Percentiles rank a stretch among this genome's conserved stretches.
Evolutionary conservation across 2,888 invertebrate genomes (phyloP).

Genomic region (Copidosoma aretas): DNA sequence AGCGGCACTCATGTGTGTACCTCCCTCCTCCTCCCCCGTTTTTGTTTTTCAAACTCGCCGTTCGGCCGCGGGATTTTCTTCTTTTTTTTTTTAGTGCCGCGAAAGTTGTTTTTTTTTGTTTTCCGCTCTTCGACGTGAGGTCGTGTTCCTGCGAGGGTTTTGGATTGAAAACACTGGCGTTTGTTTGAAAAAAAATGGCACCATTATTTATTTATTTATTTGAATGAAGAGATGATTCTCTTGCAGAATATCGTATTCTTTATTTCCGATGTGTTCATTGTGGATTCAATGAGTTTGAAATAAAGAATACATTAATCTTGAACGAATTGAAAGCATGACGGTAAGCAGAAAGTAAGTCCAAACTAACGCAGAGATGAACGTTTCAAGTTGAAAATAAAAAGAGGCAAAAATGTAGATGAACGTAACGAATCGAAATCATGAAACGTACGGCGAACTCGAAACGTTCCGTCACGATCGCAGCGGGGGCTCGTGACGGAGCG

Average conservation of each 20-base stretch:
- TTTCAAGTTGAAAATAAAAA: background rate
- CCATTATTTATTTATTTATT: background rate
- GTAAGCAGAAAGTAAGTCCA: background rate
- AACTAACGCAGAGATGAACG: background rate
- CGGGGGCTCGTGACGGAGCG: conserved; percentile 15
- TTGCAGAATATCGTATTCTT: too few relatives aligned
- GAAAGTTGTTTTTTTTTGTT: too few relatives aligned
- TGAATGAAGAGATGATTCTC: too few relatives aligned
- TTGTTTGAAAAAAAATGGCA: background rate
- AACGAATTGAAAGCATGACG: background rate
- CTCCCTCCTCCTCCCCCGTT: background rate
- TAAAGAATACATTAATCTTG: conserved; percentile 3
- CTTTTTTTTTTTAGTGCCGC: too few relatives aligned
- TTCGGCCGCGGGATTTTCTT: too few relatives aligned
- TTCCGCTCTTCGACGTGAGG: too few relatives aligned
- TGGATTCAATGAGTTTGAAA: conserved; percentile 24
- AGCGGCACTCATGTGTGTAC: background rate
- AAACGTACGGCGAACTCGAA: background rate
- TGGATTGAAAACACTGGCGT: background rate
- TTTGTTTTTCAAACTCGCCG: background rate
- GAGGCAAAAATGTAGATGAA: too few relatives aligned
- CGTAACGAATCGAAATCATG: background rate
- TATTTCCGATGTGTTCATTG: conserved; percentile 12
- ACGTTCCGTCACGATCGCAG: conserved; percentile 17
- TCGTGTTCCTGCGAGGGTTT: too few relatives aligned